These are phyloP conservation scores for Calephelis nemesis DNA, from an alignment of 1,140 invertebrate species.

Conservation along the genomic window DNA sequence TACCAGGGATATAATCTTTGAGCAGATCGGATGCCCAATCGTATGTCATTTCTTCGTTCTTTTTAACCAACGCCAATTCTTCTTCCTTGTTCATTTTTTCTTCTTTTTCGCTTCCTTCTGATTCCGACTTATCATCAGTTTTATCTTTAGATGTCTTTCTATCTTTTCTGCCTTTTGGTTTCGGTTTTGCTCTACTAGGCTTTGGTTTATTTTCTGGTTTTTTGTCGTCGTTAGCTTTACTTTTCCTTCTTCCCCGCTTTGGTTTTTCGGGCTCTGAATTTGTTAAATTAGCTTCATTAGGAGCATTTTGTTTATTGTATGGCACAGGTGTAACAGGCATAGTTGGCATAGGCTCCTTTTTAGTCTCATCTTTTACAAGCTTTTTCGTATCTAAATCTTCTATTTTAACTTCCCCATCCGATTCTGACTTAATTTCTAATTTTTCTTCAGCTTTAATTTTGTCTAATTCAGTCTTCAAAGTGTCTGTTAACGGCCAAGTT, in stretches of 20 bases:
- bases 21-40: slow-evolving; percentile 93
- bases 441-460: slow-evolving; percentile 72
- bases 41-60: slow-evolving; percentile 89
- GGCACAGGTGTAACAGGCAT: slow-evolving; percentile 19
- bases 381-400: slow-evolving; percentile 82
- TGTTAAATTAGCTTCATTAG: slow-evolving; percentile 31
- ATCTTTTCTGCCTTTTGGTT: slow-evolving; percentile 66
- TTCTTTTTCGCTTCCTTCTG: slow-evolving; percentile 79
- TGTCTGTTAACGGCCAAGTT: slow-evolving; percentile 63
- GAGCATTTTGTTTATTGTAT: slow-evolving; percentile 31
- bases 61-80: slow-evolving; percentile 79
- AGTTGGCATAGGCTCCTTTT: slow-evolving; percentile 36
- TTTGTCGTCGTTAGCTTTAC: slow-evolving; percentile 58
- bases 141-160: slow-evolving; percentile 68
- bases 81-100: slow-evolving; percentile 79
- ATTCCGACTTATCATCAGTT: slow-evolving; percentile 65
- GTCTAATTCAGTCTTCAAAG: slow-evolving; percentile 67
- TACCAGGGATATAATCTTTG: slow-evolving; percentile 91
- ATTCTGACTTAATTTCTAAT: slow-evolving; percentile 73
- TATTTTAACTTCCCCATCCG: slow-evolving; percentile 78
- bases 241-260: slow-evolving; percentile 53
- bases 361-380: slow-evolving; percentile 79
- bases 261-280: slow-evolving; percentile 52
- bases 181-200: slow-evolving; percentile 58
- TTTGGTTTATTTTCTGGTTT: slow-evolving; percentile 55